Conservation (phyloP, 64 coral and sea anemone species). For the Hydrozoanthus tunicans region DNA sequence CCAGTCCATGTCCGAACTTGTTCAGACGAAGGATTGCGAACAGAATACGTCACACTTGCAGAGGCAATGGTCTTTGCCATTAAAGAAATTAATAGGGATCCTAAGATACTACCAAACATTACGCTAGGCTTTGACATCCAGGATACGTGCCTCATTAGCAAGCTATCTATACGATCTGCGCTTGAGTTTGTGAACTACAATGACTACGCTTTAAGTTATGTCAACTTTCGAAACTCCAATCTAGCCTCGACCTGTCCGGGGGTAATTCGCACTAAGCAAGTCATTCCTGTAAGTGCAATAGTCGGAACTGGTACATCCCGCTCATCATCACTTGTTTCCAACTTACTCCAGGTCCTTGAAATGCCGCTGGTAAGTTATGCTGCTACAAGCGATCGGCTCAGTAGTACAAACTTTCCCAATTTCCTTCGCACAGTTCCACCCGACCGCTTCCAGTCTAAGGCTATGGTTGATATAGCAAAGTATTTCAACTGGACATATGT, state of each 20-base stretch:
- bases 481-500: conserved; percentile 86
- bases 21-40: conserved; percentile 39
- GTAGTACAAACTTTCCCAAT: conserved; percentile 69
- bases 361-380: conserved; percentile 85
- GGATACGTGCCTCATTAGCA: conserved; percentile 57
- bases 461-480: conserved; percentile 70
- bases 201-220: conserved; percentile 55
- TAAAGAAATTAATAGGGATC: conserved; percentile 70
- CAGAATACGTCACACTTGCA: conserved; percentile 58
- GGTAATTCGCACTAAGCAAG: conserved; percentile 1
- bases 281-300: conserved; percentile 36
- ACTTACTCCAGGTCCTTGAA: conserved; percentile 69
- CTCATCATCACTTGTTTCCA: conserved; percentile 62
- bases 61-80: conserved; percentile 85
- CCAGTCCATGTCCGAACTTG: conserved; percentile 60
- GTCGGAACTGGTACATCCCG: conserved; percentile 65
- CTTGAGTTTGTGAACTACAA: conserved; percentile 76
- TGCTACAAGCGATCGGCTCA: conserved; percentile 79
- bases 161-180: conserved; percentile 58
- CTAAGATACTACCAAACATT: conserved; percentile 64
- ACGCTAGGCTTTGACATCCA: conserved; percentile 71
- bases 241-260: conserved; percentile 5
- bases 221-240: conserved; percentile 23
- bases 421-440: conserved; percentile 91
- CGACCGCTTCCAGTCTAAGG: conserved; percentile 84